Evolutionary conservation across 1,140 invertebrate genomes (phyloP).

Genomic region (Calliopsis andreniformis): DNA sequence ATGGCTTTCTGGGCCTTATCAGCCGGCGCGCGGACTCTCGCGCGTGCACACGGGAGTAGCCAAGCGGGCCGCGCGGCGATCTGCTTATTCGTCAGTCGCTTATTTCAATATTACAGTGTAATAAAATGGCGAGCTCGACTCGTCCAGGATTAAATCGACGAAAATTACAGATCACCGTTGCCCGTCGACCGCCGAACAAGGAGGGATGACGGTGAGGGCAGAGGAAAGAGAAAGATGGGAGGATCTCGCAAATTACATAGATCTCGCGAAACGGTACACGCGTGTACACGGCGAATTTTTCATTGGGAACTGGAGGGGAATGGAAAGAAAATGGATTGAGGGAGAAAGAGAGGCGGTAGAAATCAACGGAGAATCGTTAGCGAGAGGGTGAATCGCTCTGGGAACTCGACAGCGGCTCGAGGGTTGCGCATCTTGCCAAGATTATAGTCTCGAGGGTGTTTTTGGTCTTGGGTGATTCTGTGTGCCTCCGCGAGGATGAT

Average conservation of each 20-base stretch:
- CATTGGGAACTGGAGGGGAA: not conserved
- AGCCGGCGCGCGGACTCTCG: not conserved
- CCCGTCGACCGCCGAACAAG: too few relatives aligned
- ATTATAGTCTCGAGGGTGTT: not conserved
- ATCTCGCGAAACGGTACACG: slow-evolving; percentile 25
- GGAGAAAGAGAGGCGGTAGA: not conserved
- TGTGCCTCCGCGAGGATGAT: too few relatives aligned
- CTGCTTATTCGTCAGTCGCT: slow-evolving; percentile 37
- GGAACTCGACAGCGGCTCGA: not conserved
- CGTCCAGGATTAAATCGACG: slow-evolving; percentile 46
- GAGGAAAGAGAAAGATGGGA: not conserved
- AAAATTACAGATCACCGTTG: slow-evolving; percentile 39
- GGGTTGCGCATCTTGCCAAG: not conserved
- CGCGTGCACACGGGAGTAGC: not conserved
- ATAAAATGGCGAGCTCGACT: slow-evolving; percentile 39
- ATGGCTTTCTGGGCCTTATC: slow-evolving; percentile 40
- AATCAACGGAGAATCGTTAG: not conserved
- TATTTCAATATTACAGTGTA: slow-evolving; percentile 54
- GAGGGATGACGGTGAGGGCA: too few relatives aligned
- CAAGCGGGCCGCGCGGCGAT: not conserved
- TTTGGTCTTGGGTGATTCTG: not conserved
- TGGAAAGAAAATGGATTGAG: not conserved
- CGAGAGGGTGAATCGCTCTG: not conserved
- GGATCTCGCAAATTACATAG: slow-evolving; percentile 35
- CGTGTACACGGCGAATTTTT: not conserved